These are phyloP conservation scores for Theristus sp. DNA, from an alignment of 2,888 invertebrate genomes.

Conservation along the genomic window DNA sequence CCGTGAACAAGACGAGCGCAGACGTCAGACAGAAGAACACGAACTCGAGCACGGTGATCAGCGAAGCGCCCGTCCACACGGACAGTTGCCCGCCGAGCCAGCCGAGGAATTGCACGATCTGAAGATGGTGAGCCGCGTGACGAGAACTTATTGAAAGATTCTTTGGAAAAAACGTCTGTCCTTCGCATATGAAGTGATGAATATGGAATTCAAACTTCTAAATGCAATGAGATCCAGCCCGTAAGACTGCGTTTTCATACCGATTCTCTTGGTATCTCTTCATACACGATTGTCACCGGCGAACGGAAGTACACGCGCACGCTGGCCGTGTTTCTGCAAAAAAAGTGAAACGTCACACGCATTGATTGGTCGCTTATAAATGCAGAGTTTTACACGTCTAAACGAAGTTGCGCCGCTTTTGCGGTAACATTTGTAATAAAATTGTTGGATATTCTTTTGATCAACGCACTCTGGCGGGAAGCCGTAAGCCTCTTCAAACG, in stretches of 20 bases:
- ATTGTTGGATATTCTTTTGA: too few relatives aligned
- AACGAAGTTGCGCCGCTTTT: not conserved
- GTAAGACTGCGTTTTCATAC: too few relatives aligned
- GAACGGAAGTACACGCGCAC: constrained; percentile 1
- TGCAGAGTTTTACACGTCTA: too few relatives aligned
- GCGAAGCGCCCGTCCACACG: constrained; percentile 5
- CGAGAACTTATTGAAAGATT: not conserved
- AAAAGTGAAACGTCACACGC: too few relatives aligned
- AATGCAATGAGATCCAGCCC: not conserved
- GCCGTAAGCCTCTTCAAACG: not conserved
- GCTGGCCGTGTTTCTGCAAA: constrained; percentile 3
- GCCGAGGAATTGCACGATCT: constrained; percentile 4
- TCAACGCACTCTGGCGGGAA: not conserved
- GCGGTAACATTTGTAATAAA: not conserved
- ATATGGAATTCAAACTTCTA: too few relatives aligned
- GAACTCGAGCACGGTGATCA: constrained; percentile 3
- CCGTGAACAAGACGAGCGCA: constrained; percentile 2
- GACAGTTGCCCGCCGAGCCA: constrained; percentile 6
- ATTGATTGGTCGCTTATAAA: too few relatives aligned
- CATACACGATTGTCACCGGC: not conserved
- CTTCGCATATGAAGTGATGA: too few relatives aligned
- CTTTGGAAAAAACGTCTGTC: not conserved
- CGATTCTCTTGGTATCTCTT: constrained; percentile 3
- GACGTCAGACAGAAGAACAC: not conserved
- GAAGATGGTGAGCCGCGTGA: not conserved